Evolutionary conservation across 2,888 invertebrate genomes (phyloP).

Genomic region (Ormia ochracea): DNA sequence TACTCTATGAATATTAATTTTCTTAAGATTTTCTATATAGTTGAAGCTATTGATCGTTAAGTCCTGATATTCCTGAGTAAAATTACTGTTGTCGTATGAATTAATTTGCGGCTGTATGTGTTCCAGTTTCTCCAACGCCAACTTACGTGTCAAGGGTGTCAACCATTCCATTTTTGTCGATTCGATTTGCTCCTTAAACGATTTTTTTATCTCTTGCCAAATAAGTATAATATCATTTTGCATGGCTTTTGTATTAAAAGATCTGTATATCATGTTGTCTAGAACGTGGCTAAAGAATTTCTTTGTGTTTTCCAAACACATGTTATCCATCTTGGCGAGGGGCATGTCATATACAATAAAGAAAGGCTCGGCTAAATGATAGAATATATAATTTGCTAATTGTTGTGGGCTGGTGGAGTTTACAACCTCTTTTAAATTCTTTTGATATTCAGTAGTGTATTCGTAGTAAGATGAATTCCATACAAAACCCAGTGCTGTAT

Average conservation of each 20-base stretch:
- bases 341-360: constrained; percentile 63
- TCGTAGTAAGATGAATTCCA: constrained; percentile 67
- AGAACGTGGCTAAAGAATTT: constrained; percentile 69
- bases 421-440: constrained; percentile 65
- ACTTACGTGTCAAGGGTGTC: constrained; percentile 61
- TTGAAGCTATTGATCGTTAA: constrained; percentile 63
- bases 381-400: constrained; percentile 72
- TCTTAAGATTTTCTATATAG: constrained; percentile 67
- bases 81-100: constrained; percentile 65
- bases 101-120: constrained; percentile 66
- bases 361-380: constrained; percentile 68
- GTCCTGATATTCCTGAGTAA: constrained; percentile 64
- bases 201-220: constrained; percentile 69
- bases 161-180: constrained; percentile 66
- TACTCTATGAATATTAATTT: constrained; percentile 55
- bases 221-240: constrained; percentile 68
- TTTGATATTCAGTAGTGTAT: constrained; percentile 68
- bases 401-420: constrained; percentile 51
- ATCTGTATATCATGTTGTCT: constrained; percentile 68
- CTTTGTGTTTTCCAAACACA: constrained; percentile 67
- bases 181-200: constrained; percentile 66
- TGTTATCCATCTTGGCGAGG: constrained; percentile 54
- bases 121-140: constrained; percentile 67
- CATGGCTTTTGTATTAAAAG: constrained; percentile 65
- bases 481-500: constrained; percentile 65